Percentiles rank a stretch among this genome's conserved stretches.
These are phyloP conservation scores for Chaetophractus vellerosus DNA, from an alignment of 2,797 vertebrate species.

Conservation along the genomic window DNA sequence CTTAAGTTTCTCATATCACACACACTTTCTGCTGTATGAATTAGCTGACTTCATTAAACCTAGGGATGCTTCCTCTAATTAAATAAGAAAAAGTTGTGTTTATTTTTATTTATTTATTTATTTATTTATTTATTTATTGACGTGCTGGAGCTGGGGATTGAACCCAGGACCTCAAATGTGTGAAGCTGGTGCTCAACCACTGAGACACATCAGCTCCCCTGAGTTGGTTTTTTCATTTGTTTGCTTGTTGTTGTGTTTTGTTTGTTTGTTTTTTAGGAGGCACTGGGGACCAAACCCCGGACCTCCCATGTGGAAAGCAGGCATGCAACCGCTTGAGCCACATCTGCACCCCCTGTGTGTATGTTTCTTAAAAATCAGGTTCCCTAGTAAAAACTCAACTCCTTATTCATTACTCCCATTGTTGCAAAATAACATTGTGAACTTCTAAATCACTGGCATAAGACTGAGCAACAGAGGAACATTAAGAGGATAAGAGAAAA, in stretches of 20 bases:
- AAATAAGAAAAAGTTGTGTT: background rate
- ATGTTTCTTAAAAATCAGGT: background rate
- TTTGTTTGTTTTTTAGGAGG: no score
- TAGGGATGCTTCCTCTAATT: conserved; percentile 2
- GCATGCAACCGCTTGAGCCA: no score
- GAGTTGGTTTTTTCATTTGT: no score
- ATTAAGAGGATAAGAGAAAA: background rate
- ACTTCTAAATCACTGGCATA: conserved; percentile 19
- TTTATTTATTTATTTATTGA: no score
- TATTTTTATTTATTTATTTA: background rate
- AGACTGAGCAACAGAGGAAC: conserved; percentile 5
- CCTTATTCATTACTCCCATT: background rate
- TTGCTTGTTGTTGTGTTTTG: no score
- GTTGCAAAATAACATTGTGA: background rate
- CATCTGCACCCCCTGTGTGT: no score
- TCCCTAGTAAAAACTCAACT: background rate
- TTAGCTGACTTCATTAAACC: background rate
- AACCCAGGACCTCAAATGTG: no score
- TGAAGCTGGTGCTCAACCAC: no score
- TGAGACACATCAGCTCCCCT: no score
- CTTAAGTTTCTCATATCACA: background rate
- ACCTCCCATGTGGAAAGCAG: no score
- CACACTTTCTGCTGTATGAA: background rate
- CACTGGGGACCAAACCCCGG: no score
- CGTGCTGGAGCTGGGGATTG: no score